These are phyloP conservation scores for Melangyna quadrimaculata DNA, from an alignment of 2,888 invertebrate species.

Conservation along the genomic window DNA sequence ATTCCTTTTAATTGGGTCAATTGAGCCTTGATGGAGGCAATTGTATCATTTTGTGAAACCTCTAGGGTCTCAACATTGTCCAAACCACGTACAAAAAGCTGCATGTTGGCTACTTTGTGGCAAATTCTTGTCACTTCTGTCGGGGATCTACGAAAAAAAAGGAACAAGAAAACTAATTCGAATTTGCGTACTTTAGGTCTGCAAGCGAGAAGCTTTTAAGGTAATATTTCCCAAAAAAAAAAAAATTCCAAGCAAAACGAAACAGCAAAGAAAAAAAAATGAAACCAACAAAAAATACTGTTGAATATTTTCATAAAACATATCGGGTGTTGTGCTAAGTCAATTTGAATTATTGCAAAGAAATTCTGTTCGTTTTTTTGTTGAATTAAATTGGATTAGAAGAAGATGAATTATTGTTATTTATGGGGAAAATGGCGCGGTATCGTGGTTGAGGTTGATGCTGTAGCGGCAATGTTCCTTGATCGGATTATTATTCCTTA, in stretches of 20 bases:
- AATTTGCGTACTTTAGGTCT: conserved; percentile 60
- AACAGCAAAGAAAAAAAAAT: background rate
- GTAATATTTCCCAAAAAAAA: conserved; percentile 13
- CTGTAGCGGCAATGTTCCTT: background rate
- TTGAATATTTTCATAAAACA: conserved; percentile 15
- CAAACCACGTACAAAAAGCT: too few relatives aligned
- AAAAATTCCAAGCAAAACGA: background rate
- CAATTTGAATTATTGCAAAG: conserved; percentile 57
- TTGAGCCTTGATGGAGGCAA: too few relatives aligned
- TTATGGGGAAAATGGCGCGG: background rate
- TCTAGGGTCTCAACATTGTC: too few relatives aligned
- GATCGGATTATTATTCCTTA: background rate
- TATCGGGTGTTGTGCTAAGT: conserved; percentile 37
- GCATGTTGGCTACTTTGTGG: too few relatives aligned
- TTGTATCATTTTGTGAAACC: too few relatives aligned
- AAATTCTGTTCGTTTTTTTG: conserved; percentile 30
- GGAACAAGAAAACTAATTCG: conserved; percentile 65
- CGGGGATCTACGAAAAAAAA: too few relatives aligned
- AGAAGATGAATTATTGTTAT: conserved; percentile 20
- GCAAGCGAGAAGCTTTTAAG: conserved; percentile 45
- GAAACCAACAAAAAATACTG: background rate
- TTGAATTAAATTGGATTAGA: conserved; percentile 47
- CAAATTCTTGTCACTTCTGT: too few relatives aligned
- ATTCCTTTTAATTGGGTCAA: too few relatives aligned
- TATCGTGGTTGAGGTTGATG: background rate